A percentile compares a stretch with the other conserved stretches of the same genome.
These are phyloP conservation scores for Sesia bembeciformis DNA, from an alignment of 2,888 invertebrate genomes.

Conservation along the genomic window DNA sequence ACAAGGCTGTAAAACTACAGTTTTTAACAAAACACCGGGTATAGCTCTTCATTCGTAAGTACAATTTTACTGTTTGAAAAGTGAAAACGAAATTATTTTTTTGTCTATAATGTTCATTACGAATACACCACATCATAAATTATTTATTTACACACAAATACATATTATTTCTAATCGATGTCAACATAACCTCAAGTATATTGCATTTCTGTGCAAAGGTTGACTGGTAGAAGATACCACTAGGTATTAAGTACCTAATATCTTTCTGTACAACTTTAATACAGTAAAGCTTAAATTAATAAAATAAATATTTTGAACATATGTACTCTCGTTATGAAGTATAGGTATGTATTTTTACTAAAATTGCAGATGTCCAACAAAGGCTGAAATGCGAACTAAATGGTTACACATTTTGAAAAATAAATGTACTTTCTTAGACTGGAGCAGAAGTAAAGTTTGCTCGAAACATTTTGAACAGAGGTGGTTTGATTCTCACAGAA, in stretches of 20 bases:
- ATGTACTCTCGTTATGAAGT: neutral
- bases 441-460: conserved; percentile 51
- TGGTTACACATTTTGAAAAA: conserved; percentile 49
- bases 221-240: no score
- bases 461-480: conserved; percentile 56
- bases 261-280: no score
- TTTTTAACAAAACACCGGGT: conserved; percentile 42
- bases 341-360: conserved; percentile 1
- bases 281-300: no score
- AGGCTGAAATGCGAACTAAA: conserved; percentile 42
- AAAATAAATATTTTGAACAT: neutral
- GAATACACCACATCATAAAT: no score
- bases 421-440: conserved; percentile 45
- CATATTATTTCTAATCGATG: no score
- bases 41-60: conserved; percentile 49
- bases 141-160: no score
- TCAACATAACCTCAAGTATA: no score
- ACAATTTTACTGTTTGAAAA: neutral
- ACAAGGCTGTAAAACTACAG: conserved; percentile 43
- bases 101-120: no score
- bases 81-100: no score
- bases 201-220: no score
- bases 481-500: conserved; percentile 45
- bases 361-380: conserved; percentile 40
- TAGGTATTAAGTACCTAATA: no score